phyloP scores from a whole-genome alignment of 2,797 vertebrate genomes.

The Emydoidea blandingii region DNA sequence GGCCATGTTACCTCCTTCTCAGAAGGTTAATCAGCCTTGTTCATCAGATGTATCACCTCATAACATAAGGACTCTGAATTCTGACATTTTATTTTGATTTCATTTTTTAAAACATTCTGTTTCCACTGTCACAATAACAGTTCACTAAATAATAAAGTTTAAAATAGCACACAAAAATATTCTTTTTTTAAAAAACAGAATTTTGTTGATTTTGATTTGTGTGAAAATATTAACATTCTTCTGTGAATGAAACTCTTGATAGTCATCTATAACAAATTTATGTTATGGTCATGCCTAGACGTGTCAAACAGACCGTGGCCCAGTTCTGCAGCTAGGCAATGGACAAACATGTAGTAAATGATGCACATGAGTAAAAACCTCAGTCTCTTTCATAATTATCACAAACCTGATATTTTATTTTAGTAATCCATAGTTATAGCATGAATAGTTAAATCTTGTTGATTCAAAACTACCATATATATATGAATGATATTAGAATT shows the following conservation, averaged over 20 bases:
- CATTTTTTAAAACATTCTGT: not conserved
- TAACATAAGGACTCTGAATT: not conserved
- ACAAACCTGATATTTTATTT: not conserved
- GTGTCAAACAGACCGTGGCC: not conserved
- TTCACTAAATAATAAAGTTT: not conserved
- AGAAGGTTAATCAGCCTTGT: not conserved
- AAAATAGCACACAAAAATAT: not conserved
- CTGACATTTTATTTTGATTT: not conserved
- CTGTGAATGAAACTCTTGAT: not conserved
- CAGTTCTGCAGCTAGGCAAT: not conserved
- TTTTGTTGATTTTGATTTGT: not conserved
- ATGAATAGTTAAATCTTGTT: not conserved
- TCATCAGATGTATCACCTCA: not conserved
- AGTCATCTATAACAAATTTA: not conserved
- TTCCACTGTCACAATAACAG: not conserved
- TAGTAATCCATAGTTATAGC: not conserved
- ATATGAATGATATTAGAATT: not conserved
- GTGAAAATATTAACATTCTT: not conserved
- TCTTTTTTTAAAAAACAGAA: not conserved
- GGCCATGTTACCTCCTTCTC: not conserved
- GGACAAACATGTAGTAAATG: not conserved
- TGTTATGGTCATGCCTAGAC: constrained; percentile 7
- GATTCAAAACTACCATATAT: constrained; percentile 11
- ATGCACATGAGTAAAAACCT: not conserved
- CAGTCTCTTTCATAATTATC: not conserved